Evolutionary conservation across 2,113 vertebrate genomes (phyloP).

Genomic region (Uria lomvia): DNA sequence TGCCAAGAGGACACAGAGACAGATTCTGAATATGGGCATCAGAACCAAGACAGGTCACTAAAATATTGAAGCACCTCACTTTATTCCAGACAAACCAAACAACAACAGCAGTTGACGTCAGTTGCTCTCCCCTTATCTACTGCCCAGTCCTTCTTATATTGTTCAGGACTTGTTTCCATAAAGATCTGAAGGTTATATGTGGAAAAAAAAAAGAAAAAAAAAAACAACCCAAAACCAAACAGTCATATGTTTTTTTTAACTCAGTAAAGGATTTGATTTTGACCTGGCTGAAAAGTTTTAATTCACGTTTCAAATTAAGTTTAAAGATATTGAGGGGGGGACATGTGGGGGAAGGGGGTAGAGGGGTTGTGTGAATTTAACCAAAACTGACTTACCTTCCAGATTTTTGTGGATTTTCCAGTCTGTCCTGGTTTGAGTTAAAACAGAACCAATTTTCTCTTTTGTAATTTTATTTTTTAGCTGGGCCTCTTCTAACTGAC

Average conservation of each 20-base stretch:
- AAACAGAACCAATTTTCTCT: too few species aligned
- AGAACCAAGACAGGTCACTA: not conserved
- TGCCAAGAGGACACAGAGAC: not conserved
- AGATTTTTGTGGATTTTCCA: not conserved
- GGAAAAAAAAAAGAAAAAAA: not conserved
- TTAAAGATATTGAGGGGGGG: not conserved
- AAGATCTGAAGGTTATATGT: not conserved
- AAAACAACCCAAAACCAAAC: not conserved
- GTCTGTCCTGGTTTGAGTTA: too few species aligned
- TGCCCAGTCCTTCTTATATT: not conserved
- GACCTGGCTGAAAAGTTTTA: not conserved
- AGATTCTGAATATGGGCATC: not conserved
- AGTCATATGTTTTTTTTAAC: not conserved
- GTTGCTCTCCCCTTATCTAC: too few species aligned
- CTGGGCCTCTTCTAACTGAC: too few species aligned
- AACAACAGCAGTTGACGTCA: not conserved
- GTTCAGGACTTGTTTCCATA: not conserved
- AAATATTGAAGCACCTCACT: not conserved
- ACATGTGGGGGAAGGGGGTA: too few species aligned
- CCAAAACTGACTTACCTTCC: not conserved
- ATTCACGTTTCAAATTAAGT: not conserved
- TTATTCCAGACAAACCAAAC: not conserved
- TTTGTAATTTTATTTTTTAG: too few species aligned
- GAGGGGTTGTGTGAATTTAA: not conserved
- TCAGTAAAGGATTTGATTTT: not conserved